Base-by-base conservation (phyloP, 2,113 vertebrate genomes). In the Urocitellus parryii region DNA sequence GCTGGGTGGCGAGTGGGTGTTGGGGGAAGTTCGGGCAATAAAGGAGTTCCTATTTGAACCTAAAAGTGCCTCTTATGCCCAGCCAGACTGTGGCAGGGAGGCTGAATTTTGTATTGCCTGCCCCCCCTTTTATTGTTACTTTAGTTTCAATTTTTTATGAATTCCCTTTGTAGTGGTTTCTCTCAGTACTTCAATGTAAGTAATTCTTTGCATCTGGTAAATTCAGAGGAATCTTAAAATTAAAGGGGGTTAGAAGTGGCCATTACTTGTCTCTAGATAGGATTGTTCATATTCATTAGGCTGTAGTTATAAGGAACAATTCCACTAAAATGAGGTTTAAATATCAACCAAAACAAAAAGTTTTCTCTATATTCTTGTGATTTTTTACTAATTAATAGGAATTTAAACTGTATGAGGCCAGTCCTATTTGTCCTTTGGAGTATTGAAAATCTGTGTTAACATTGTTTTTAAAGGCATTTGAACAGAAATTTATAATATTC, bases 401-500 rank as follows among this genome's bases (percentile, higher is more conserved):
- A 79, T 96, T 70, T 77, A 96, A 95, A 76, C 42, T 68, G 8
- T 74, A 32, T 34, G 3, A 96, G 80, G 45, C 39, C 37, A 67
- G 58, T 86, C 18, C 8, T 83, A 5, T 27, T 80, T 93, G 34
- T 48, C 51, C 29, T 93, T 91, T 93, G 29, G 11, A 85, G 20
- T 73, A 63, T 68, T 90, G 29, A 91, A 95, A 91, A 80, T 12
- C 27, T 32, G 8, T 67, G 65, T 67, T 34, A 58, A 58, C 20
- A 58, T 20, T 65, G 77, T 77, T 29, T 81, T 29, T 4, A 8
- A 77, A 70, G 73, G 29, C 17, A 94, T 0, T 85, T n/a, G 61
- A 86, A 83, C 3, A 97, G 92, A 96, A 98, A 95, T 96, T 45
- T 80, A 48, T 67, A 90, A 32, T 67, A 79, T 51, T 76, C 37